Base-by-base conservation (phyloP, 2,888 invertebrate genomes). In the Metalampra italica region DNA sequence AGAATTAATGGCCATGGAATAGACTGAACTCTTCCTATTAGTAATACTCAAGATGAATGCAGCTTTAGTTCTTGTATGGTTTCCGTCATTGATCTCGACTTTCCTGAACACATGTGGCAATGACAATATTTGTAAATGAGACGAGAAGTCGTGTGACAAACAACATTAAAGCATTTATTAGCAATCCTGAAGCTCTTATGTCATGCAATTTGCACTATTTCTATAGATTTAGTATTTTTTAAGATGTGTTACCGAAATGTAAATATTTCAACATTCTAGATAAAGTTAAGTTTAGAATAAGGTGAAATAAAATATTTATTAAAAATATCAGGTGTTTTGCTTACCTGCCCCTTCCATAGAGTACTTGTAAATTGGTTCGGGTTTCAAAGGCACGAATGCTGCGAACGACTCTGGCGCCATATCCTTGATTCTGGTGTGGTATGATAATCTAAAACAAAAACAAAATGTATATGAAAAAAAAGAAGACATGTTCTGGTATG, bases 401-500 rank as follows among this genome's bases (percentile, higher is more conserved):
- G 92, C 92, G 82, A 98, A 98, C 0, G 94, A 91, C 65, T 95
- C 95, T 4, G 99, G 98, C 74, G 98, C 93, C 90, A 98, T 96
- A 64, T 98, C 98, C 46, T 94, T 93, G 52, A 99, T 94, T 65
- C 98, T 92, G 78, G 98, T 97, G 77, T 97, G 96, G 79, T 99
- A 99, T 0, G 98, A 98, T 56, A 99, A 90, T 68, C 96, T 96
- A 65, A 11, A 68, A 65, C 45, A 49, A 43, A 46, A 55, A 47
- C 38, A 52, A 37, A 22, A 22, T 22, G 22, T 3, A 2, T 22
- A 22, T 22, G 5, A 5, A 22, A 3, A 22, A 5, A 22, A 2
- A 22, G 22, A 22, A 22, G 22, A 22, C 22, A 22, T 5, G 22
- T 22, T 3, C 2, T 22, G 22, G 22, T 22, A 22, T n/a, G n/a